Conservation (phyloP, 2,113 vertebrate species). For the Electrona antarctica region DNA sequence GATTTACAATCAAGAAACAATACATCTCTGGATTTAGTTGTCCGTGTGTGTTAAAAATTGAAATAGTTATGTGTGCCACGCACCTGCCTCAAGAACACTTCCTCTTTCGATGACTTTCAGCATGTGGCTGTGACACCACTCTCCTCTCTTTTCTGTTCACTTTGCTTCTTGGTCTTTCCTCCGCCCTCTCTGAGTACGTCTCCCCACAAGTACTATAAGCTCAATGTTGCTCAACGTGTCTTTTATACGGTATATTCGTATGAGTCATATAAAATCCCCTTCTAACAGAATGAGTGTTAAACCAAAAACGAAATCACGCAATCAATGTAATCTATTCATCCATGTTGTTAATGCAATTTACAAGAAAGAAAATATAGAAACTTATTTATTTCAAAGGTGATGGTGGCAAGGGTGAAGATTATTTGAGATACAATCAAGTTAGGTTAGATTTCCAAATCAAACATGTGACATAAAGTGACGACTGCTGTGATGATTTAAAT, state of each 20-base stretch:
- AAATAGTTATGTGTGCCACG: slow-evolving; percentile 43
- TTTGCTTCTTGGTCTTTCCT: slow-evolving; percentile 11
- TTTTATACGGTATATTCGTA: slow-evolving; percentile 58
- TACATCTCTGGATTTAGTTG: not conserved
- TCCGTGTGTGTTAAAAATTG: slow-evolving; percentile 11
- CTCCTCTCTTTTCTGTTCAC: slow-evolving; percentile 10
- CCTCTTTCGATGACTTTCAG: slow-evolving; percentile 48
- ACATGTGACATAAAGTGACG: too few relatives aligned
- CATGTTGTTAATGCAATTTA: slow-evolving; percentile 66
- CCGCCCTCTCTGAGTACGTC: not conserved
- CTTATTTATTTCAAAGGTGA: slow-evolving; percentile 14
- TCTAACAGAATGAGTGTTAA: slow-evolving; percentile 44
- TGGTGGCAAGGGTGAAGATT: not conserved
- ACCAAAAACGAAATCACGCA: slow-evolving; percentile 43
- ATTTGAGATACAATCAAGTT: slow-evolving; percentile 2
- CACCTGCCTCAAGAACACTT: slow-evolving; percentile 62
- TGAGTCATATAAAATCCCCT: slow-evolving; percentile 74
- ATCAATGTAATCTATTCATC: slow-evolving; percentile 22
- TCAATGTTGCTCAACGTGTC: slow-evolving; percentile 36
- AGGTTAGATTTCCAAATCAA: not conserved
- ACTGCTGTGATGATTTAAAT: too few relatives aligned
- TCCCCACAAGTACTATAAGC: slow-evolving; percentile 29
- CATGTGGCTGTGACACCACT: slow-evolving; percentile 3
- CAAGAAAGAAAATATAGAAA: slow-evolving; percentile 21
- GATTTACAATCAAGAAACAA: slow-evolving; percentile 16